phyloP scores from a whole-genome alignment of 2,113 vertebrate species.

The Callochromis pleurospilus region DNA sequence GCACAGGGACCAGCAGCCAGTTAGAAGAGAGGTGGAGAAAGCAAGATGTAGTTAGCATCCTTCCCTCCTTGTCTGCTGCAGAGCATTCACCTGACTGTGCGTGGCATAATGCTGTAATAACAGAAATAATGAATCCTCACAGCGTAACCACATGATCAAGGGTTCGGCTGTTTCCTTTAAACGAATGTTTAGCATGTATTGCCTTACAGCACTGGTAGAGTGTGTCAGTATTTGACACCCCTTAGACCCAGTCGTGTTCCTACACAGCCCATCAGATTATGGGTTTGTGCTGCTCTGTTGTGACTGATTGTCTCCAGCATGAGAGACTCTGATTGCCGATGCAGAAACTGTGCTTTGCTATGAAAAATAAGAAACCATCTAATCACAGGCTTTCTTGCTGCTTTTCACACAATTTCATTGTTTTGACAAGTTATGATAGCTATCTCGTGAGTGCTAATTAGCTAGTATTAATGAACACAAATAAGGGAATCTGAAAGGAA shows the following conservation, averaged over 20 bases:
- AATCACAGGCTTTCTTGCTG: conserved; percentile 17
- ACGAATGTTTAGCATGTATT: background rate
- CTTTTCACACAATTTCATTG: background rate
- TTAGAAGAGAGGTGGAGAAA: conserved; percentile 42
- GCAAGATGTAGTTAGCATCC: conserved; percentile 37
- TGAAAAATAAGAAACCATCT: conserved; percentile 22
- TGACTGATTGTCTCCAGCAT: conserved; percentile 12
- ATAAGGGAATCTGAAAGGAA: background rate
- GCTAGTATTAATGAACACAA: conserved; percentile 9
- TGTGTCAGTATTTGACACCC: background rate
- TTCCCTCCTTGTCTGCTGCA: background rate
- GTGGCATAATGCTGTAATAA: background rate
- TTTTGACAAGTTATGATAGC: conserved; percentile 21
- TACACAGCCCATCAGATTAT: background rate
- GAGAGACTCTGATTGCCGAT: conserved; percentile 3
- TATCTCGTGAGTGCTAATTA: background rate
- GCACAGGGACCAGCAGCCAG: conserved; percentile 57
- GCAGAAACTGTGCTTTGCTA: background rate
- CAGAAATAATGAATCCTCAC: background rate
- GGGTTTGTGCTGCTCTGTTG: background rate
- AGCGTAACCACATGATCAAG: background rate
- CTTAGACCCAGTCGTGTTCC: background rate
- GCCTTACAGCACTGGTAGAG: background rate
- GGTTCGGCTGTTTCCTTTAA: background rate
- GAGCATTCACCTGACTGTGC: background rate